Conservation (phyloP, 2,888 invertebrate species). For the Teleogryllus oceanicus region DNA sequence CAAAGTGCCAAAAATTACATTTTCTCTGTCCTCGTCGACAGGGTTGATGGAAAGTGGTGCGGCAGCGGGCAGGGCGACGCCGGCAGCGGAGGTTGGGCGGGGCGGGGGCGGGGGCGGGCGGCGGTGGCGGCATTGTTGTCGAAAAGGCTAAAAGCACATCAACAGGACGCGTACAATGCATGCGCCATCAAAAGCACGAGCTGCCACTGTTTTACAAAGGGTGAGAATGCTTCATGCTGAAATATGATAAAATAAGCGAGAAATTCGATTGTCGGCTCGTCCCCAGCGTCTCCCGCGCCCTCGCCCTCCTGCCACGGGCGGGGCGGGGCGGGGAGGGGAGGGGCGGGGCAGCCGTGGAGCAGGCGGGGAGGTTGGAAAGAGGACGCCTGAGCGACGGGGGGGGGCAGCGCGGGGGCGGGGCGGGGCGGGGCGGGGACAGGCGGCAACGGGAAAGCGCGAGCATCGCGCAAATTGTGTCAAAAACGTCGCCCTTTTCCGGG, state of each 20-base stretch:
- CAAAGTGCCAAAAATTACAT: constrained; percentile 34
- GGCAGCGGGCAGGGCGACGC: background rate
- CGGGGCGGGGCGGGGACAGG: background rate
- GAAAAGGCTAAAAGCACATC: constrained; percentile 35
- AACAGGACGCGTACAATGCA: constrained; percentile 25
- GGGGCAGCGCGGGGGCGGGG: background rate
- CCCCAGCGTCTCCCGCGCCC: background rate
- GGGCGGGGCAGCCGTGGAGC: background rate
- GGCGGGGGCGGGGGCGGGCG: constrained; percentile 7
- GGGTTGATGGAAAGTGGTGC: constrained; percentile 3
- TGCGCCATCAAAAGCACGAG: constrained; percentile 31
- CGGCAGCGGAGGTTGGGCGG: background rate
- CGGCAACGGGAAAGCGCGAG: constrained; percentile 4
- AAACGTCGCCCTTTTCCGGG: constrained; percentile 29
- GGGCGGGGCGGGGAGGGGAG: background rate
- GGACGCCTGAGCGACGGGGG: constrained; percentile 21
- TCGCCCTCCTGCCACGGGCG: background rate
- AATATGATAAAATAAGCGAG: constrained; percentile 35
- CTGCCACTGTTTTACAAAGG: constrained; percentile 32
- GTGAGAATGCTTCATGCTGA: constrained; percentile 24
- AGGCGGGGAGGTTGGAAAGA: constrained; percentile 31
- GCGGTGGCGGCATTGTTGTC: constrained; percentile 30
- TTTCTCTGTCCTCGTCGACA: constrained; percentile 26
- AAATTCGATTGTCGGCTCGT: constrained; percentile 32
- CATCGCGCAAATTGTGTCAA: constrained; percentile 32